A percentile compares a stretch with the other conserved stretches of the same genome.
Conservation (phyloP, 1,140 invertebrate genomes). For the Hyphantria cunea region DNA sequence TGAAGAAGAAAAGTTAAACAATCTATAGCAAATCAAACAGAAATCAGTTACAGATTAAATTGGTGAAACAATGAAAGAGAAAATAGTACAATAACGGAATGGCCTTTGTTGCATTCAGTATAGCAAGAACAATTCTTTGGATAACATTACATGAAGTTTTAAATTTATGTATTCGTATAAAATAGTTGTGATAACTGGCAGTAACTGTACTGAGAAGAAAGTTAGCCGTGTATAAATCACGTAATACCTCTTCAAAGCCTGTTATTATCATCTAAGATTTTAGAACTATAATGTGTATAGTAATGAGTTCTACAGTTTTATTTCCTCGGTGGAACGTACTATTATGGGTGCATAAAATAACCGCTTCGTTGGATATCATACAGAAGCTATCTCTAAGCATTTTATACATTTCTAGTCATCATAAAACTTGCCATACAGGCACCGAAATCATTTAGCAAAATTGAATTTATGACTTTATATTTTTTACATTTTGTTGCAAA, state of each 20-base stretch:
- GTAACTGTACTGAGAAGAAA: constrained; percentile 6
- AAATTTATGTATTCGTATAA: neutral
- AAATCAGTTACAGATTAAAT: constrained; percentile 43
- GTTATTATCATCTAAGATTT: constrained; percentile 25
- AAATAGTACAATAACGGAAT: constrained; percentile 16
- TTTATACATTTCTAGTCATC: constrained; percentile 7
- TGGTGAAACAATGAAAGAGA: constrained; percentile 29
- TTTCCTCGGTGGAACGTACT: constrained; percentile 12
- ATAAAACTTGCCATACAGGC: constrained; percentile 10
- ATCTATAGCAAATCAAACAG: constrained; percentile 22
- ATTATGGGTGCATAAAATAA: constrained; percentile 37
- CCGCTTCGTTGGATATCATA: constrained; percentile 20
- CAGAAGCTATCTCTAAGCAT: constrained; percentile 14
- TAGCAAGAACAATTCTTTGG: neutral
- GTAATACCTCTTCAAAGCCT: constrained; percentile 18
- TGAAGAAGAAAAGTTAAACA: constrained; percentile 11
- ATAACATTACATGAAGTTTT: neutral
- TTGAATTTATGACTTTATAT: constrained; percentile 1
- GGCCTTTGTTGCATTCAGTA: neutral
- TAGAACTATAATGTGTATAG: constrained; percentile 22
- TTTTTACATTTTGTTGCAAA: neutral
- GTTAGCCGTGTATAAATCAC: constrained; percentile 19
- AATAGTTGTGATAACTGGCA: neutral
- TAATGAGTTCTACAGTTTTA: constrained; percentile 27
- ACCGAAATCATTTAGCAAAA: too few species aligned